Percentiles rank a stretch among this genome's conserved stretches.
Conservation (phyloP, 2,888 invertebrate genomes). For the Strigamia crassipes region DNA sequence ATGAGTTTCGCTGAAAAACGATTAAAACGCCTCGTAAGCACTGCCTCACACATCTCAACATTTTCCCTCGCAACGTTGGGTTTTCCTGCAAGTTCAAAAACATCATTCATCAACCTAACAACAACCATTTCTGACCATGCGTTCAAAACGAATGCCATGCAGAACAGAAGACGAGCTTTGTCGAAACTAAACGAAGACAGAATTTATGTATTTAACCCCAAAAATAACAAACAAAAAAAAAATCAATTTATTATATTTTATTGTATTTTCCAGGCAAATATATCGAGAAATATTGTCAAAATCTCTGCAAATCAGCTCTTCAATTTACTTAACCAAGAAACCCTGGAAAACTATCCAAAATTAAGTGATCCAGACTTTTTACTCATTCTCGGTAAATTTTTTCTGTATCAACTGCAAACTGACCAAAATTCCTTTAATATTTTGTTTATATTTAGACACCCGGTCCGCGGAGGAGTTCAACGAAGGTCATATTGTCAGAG, state of each 20-base stretch:
- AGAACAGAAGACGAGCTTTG: background rate
- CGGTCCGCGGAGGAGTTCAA: background rate
- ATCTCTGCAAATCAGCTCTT: conserved; percentile 10
- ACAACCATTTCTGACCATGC: background rate
- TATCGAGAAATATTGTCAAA: background rate
- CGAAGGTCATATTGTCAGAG: background rate
- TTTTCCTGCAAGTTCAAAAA: background rate
- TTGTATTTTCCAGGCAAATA: background rate
- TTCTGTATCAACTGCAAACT: no score
- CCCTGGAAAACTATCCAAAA: background rate
- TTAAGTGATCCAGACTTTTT: conserved; percentile 24
- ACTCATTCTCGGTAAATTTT: conserved; percentile 4
- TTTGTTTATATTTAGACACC: background rate
- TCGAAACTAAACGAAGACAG: background rate
- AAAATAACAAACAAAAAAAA: background rate
- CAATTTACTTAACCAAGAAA: conserved; percentile 43
- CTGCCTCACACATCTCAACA: background rate
- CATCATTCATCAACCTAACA: background rate
- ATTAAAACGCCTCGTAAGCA: background rate
- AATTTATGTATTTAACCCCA: background rate
- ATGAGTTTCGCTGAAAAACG: background rate
- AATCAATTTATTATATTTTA: background rate
- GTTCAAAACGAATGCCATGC: background rate
- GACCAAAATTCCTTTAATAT: no score
- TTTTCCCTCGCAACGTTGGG: background rate